Base-by-base conservation (phyloP, 1,140 invertebrate genomes). In the Lordiphosa stackelbergi region DNA sequence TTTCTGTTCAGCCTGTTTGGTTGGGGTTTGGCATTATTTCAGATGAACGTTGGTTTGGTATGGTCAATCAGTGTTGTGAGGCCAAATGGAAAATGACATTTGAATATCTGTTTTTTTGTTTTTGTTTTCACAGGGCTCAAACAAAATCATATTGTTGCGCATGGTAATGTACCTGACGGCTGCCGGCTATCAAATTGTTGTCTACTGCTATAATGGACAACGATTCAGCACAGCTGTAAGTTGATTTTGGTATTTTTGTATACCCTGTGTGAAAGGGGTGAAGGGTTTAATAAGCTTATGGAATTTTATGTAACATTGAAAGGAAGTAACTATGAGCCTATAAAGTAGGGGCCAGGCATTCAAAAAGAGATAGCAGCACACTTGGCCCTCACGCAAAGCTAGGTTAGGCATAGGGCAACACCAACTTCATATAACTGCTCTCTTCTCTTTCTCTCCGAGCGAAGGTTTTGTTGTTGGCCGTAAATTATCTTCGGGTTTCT, bases 121-220 rank as follows among this genome's bases (percentile, higher is more conserved):
- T 37, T 5, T 2, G 6, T 37, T 13, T 16, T 10, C 7, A n/a
- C 51, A 83, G 75, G 63, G 55, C 16, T 40, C 69, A 16, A 83
- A 60, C 49, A 22, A 52, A 6, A 58, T 53, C 16, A 77, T 53
- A 5, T 51, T 57, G 12, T 37, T 86, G 10, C 66, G 81, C 19
- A 86, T 86, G 85, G 52, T 81, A 22, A 68, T 86, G 66, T 86
- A 78, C 47, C 49, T 86, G 11, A 24, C 62, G 7, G 75, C 85
- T 5, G 45, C 60, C 2, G 75, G 79, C 49, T 83, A 74, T 55
- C 69, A 86, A 66, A 69, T 86, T 47, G 65, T 75, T 35, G 72
- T 86, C 38, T 86, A 85, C 52, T 86, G 85, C 51, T 86, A 72
- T 42, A 86, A 86, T 48, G 81, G 79, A 4, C 85, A 86, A 52